Conservation (phyloP, 2,113 vertebrate species). For the Bolborhynchus lineola region DNA sequence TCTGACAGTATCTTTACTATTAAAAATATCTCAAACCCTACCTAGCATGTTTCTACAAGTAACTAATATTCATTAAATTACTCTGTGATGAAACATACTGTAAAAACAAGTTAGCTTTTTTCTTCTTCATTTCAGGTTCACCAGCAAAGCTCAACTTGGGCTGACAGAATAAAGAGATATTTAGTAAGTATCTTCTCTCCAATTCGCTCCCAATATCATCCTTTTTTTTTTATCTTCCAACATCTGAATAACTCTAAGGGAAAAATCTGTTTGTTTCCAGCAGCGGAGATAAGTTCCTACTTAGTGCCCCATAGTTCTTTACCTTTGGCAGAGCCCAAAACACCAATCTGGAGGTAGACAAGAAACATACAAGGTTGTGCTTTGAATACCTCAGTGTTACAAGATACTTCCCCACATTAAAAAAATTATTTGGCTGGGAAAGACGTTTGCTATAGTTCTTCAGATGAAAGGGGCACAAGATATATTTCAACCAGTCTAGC, state of each 20-base stretch:
- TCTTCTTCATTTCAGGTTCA: background rate
- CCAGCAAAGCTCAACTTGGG: background rate
- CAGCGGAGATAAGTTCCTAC: background rate
- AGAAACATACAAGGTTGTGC: background rate
- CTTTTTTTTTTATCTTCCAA: rapidly evolving
- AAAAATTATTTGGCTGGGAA: background rate
- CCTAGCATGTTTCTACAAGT: background rate
- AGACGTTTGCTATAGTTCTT: background rate
- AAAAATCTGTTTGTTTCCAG: background rate
- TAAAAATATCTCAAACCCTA: background rate
- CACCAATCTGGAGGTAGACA: background rate
- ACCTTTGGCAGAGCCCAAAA: background rate
- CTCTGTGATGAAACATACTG: background rate
- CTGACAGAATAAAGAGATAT: background rate
- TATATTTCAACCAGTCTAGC: background rate
- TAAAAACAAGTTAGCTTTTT: background rate
- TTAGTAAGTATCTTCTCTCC: background rate
- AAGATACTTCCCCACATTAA: background rate
- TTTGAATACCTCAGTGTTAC: background rate
- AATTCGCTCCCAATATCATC: background rate
- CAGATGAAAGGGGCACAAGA: background rate
- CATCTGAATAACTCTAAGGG: background rate
- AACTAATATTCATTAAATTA: background rate
- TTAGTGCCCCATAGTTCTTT: background rate
- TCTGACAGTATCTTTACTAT: background rate